Percentiles rank a stretch among this genome's conserved stretches.
These are phyloP conservation scores for Nylanderia fulva DNA, from an alignment of 1,140 invertebrate genomes.

Conservation along the genomic window DNA sequence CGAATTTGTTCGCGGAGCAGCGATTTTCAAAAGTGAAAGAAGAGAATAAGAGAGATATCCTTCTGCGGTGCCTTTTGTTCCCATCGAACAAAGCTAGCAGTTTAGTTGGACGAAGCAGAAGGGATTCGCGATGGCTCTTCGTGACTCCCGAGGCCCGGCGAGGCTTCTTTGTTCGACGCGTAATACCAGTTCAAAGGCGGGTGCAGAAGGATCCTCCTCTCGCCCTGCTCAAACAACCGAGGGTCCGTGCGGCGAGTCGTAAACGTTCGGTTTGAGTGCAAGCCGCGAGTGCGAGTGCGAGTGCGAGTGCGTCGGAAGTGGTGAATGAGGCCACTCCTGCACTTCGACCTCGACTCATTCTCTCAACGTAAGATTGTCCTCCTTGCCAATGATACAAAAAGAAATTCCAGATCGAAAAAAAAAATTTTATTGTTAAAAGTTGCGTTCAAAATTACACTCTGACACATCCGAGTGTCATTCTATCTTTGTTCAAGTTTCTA, in stretches of 20 bases:
- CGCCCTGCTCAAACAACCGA: slow-evolving; percentile 56
- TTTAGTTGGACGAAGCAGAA: background rate
- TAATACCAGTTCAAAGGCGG: slow-evolving; percentile 69
- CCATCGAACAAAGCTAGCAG: slow-evolving; percentile 30
- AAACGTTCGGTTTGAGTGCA: slow-evolving; percentile 74
- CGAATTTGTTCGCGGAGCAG: background rate
- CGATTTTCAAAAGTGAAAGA: background rate
- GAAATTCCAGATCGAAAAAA: background rate
- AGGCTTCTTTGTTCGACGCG: slow-evolving; percentile 69
- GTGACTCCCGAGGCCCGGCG: slow-evolving; percentile 8
- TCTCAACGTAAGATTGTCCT: slow-evolving; percentile 37
- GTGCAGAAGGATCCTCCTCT: slow-evolving; percentile 69
- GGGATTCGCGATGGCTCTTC: slow-evolving; percentile 47
- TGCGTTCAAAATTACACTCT: too few relatives aligned
- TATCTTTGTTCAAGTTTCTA: too few relatives aligned
- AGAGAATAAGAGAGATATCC: background rate
- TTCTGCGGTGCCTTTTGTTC: slow-evolving; percentile 19
- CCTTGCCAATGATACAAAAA: slow-evolving; percentile 11
- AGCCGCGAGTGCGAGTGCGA: slow-evolving; percentile 43
- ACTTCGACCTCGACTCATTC: slow-evolving; percentile 31
- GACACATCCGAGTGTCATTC: too few relatives aligned
- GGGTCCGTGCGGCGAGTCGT: slow-evolving; percentile 64
- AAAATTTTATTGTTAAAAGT: slow-evolving; percentile 10
- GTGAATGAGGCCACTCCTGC: slow-evolving; percentile 3
- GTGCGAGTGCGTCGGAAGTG: slow-evolving; percentile 26